Conservation (phyloP, 2,888 invertebrate genomes). For the Temnothorax unifasciatus region DNA sequence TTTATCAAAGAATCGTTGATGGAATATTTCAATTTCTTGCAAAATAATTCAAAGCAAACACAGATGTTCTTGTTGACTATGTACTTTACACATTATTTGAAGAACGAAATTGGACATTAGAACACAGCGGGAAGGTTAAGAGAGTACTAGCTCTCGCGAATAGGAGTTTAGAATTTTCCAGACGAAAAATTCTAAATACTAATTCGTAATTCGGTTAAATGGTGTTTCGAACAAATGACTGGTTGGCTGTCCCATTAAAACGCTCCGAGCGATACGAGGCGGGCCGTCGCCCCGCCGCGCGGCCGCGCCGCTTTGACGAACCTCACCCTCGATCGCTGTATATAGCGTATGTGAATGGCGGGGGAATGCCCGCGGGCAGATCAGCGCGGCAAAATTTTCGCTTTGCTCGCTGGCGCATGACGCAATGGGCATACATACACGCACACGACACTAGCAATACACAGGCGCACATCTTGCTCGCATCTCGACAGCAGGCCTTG, state of each 20-base stretch:
- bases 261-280: slow-evolving; percentile 36
- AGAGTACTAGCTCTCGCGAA: neutral
- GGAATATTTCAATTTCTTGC: slow-evolving; percentile 6
- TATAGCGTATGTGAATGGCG: slow-evolving; percentile 36
- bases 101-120: slow-evolving; percentile 2
- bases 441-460: neutral
- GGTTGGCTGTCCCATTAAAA: slow-evolving; percentile 50
- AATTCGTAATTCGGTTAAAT: slow-evolving; percentile 48
- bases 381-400: slow-evolving; percentile 58
- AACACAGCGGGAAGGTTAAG: neutral
- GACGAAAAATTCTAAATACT: neutral
- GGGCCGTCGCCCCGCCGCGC: neutral
- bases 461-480: slow-evolving; percentile 28
- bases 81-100: neutral
- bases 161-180: slow-evolving; percentile 5
- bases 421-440: slow-evolving; percentile 43
- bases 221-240: slow-evolving; percentile 32
- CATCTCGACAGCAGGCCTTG: slow-evolving; percentile 43
- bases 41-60: slow-evolving; percentile 2
- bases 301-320: slow-evolving; percentile 44
- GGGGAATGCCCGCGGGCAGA: slow-evolving; percentile 64
- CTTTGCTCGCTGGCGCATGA: slow-evolving; percentile 63
- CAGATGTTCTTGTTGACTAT: neutral
- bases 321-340: slow-evolving; percentile 34
- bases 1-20: neutral